These are phyloP conservation scores for Ceratina australensis DNA, from an alignment of 1,140 invertebrate species.

Conservation along the genomic window DNA sequence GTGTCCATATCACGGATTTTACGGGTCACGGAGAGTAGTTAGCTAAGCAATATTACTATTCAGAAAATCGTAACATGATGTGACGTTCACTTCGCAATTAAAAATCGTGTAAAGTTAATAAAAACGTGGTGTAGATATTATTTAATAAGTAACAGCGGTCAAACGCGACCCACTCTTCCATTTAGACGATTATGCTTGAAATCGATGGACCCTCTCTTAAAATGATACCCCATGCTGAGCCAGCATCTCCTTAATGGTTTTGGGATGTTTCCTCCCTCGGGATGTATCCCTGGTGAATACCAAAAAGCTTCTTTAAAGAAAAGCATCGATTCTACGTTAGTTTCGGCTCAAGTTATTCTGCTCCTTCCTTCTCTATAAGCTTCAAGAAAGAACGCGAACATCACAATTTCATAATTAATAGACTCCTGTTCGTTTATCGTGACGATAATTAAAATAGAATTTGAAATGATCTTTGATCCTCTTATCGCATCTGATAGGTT, in stretches of 20 bases:
- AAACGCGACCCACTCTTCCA: not conserved
- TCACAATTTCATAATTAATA: too few species aligned
- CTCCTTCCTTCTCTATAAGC: not conserved
- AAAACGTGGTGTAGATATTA: too few species aligned
- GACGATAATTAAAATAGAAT: too few species aligned
- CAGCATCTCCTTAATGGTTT: conserved; percentile 40
- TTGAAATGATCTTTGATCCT: not conserved
- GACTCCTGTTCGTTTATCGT: not conserved
- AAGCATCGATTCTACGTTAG: not conserved
- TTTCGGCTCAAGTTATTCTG: not conserved
- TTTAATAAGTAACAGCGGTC: too few species aligned
- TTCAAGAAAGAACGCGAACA: not conserved
- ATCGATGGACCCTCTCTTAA: conserved; percentile 11
- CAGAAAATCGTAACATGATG: too few species aligned
- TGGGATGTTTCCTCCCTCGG: not conserved
- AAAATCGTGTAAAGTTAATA: too few species aligned
- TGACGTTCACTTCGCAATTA: too few species aligned
- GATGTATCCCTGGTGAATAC: conserved; percentile 20
- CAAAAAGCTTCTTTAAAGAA: conserved; percentile 2
- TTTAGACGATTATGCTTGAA: conserved; percentile 28
- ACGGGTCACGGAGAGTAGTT: too few species aligned
- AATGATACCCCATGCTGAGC: conserved; percentile 25
- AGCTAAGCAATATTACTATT: too few species aligned
- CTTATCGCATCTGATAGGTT: too few species aligned
- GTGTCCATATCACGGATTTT: too few species aligned